These are phyloP conservation scores for Melinopterus prodromus DNA, from an alignment of 2,888 invertebrate species.

Conservation along the genomic window DNA sequence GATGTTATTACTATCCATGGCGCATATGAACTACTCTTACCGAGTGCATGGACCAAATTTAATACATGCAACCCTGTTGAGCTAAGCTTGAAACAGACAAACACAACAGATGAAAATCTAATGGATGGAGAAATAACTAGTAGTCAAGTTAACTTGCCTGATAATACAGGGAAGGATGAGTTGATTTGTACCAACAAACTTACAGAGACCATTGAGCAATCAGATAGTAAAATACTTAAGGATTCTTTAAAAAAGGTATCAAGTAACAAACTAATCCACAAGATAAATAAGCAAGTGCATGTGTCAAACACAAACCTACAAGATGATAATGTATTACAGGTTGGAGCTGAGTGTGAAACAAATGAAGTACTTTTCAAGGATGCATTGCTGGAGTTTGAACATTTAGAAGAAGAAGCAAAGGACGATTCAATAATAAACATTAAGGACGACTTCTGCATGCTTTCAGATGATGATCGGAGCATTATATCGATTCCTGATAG, in stretches of 20 bases:
- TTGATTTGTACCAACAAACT: background rate
- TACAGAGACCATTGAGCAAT: background rate
- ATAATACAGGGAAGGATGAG: background rate
- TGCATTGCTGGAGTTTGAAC: background rate
- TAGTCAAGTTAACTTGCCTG: conserved; percentile 5
- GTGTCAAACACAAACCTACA: background rate
- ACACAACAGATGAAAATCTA: background rate
- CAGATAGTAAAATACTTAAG: background rate
- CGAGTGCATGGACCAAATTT: conserved; percentile 26
- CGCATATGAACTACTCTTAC: conserved; percentile 33
- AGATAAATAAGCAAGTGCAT: background rate
- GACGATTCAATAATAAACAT: background rate
- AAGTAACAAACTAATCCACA: background rate
- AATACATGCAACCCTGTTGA: background rate
- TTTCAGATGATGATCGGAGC: conserved; percentile 43
- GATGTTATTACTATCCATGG: conserved; percentile 35
- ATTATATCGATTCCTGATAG: conserved; percentile 42
- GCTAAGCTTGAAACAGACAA: background rate
- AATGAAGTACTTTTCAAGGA: background rate
- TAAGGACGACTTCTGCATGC: conserved; percentile 16
- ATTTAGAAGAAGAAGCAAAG: background rate
- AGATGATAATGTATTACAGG: background rate
- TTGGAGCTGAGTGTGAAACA: background rate
- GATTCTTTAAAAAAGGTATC: background rate
- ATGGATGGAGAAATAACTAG: background rate